phyloP scores from a whole-genome alignment of 2,888 invertebrate species.

The Eupithecia pulchellata region DNA sequence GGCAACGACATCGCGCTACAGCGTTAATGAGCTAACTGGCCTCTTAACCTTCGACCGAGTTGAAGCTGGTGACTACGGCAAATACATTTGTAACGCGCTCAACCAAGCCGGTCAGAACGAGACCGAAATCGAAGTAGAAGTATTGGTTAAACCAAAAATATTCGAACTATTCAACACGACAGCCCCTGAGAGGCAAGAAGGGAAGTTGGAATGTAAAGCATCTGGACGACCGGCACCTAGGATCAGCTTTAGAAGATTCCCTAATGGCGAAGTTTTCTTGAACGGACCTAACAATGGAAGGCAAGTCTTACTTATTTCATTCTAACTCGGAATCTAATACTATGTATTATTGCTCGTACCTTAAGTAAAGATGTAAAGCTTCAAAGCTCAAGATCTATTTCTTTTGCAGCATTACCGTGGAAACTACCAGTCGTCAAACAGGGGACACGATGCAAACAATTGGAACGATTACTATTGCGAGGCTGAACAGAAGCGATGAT shows the following conservation, averaged over 20 bases:
- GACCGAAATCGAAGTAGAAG: slow-evolving; percentile 88
- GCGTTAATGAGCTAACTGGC: slow-evolving; percentile 89
- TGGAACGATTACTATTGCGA: slow-evolving; percentile 88
- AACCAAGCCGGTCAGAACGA: slow-evolving; percentile 92
- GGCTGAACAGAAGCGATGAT: slow-evolving; percentile 90
- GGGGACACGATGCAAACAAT: slow-evolving; percentile 82
- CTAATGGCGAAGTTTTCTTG: slow-evolving; percentile 86
- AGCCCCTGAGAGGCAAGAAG: slow-evolving; percentile 86
- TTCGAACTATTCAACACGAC: slow-evolving; percentile 91
- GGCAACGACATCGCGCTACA: slow-evolving; percentile 86
- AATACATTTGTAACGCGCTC: slow-evolving; percentile 92
- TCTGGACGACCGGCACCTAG: slow-evolving; percentile 92
- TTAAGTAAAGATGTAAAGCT: background rate
- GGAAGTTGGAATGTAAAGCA: slow-evolving; percentile 90
- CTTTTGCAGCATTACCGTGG: slow-evolving; percentile 85
- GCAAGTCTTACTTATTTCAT: slow-evolving; percentile 49
- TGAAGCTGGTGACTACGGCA: slow-evolving; percentile 91
- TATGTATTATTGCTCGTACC: background rate
- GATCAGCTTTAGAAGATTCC: slow-evolving; percentile 92
- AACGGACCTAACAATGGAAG: slow-evolving; percentile 86
- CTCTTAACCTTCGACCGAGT: slow-evolving; percentile 90
- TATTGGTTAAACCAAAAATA: slow-evolving; percentile 92
- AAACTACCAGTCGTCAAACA: slow-evolving; percentile 77
- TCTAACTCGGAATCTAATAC: background rate
- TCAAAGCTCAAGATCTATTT: background rate